These are phyloP conservation scores for Chironomus striatipennis DNA, from an alignment of 1,140 invertebrate species.

Conservation along the genomic window DNA sequence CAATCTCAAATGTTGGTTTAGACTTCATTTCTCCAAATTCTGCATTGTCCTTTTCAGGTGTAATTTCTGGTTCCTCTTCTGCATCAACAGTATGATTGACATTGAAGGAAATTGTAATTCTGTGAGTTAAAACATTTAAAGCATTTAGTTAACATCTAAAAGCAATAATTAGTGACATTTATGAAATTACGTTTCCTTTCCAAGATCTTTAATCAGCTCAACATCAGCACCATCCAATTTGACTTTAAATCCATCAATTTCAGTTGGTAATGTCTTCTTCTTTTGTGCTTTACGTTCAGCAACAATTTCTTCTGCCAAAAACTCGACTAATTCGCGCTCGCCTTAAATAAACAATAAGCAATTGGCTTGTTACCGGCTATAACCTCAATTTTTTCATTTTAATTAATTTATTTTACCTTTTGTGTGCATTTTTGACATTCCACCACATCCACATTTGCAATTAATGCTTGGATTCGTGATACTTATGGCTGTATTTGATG, in stretches of 20 bases:
- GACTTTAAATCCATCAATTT: slow-evolving; percentile 69
- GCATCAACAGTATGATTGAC: slow-evolving; percentile 85
- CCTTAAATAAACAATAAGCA: slow-evolving; percentile 45
- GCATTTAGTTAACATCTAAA: too few species aligned
- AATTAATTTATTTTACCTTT: slow-evolving; percentile 49
- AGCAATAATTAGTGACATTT: slow-evolving; percentile 27
- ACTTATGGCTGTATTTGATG: slow-evolving; percentile 30
- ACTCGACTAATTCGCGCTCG: slow-evolving; percentile 77
- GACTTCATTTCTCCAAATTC: slow-evolving; percentile 74
- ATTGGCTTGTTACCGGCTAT: slow-evolving; percentile 22
- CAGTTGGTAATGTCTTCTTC: slow-evolving; percentile 60
- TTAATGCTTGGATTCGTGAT: slow-evolving; percentile 41
- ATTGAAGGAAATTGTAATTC: slow-evolving; percentile 70
- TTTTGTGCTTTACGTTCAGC: slow-evolving; percentile 77
- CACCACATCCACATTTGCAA: slow-evolving; percentile 52
- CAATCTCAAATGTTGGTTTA: slow-evolving; percentile 78
- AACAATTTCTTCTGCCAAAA: slow-evolving; percentile 79
- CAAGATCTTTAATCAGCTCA: slow-evolving; percentile 58
- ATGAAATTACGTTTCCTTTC: slow-evolving; percentile 64
- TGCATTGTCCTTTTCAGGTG: slow-evolving; percentile 54
- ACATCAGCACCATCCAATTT: slow-evolving; percentile 69
- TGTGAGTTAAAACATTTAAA: slow-evolving; percentile 38
- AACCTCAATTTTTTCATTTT: slow-evolving; percentile 25
- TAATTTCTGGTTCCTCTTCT: slow-evolving; percentile 52
- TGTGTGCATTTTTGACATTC: slow-evolving; percentile 49